A percentile compares a stretch with the other conserved stretches of the same genome.
These are phyloP conservation scores for Oasisia sp. DNA, from an alignment of 2,888 invertebrate genomes.

Conservation along the genomic window DNA sequence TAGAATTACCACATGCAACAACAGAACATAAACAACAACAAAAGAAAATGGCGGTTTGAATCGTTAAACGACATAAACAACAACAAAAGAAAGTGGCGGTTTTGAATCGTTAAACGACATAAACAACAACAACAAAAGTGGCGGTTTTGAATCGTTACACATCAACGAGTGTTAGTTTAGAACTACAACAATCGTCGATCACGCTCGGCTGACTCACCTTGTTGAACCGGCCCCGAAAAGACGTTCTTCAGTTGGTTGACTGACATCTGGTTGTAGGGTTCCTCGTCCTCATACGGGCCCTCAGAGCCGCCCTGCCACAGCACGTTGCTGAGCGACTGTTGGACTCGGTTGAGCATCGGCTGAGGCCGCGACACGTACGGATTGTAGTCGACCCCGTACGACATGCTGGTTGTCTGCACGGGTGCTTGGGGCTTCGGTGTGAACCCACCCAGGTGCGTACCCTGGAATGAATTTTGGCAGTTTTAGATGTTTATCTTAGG, in stretches of 20 bases:
- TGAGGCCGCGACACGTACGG: background rate
- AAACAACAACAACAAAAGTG: no score
- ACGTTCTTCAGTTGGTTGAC: background rate
- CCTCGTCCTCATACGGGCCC: constrained; percentile 5
- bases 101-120: no score
- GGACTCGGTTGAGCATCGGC: constrained; percentile 22
- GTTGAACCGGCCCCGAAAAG: background rate
- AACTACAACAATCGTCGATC: background rate
- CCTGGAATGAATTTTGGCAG: background rate
- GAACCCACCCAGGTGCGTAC: background rate
- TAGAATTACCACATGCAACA: background rate
- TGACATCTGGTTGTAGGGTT: constrained; percentile 21
- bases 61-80: no score
- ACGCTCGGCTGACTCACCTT: background rate
- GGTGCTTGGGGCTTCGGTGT: background rate
- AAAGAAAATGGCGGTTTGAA: no score
- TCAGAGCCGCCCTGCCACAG: background rate
- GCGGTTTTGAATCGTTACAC: background rate
- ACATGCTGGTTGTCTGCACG: background rate
- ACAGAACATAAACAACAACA: background rate
- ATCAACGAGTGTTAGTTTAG: background rate
- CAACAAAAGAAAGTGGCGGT: no score
- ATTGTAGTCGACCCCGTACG: background rate
- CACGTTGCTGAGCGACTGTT: constrained; percentile 22
- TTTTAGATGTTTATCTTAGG: background rate